phyloP scores from a whole-genome alignment of 2,797 vertebrate species.

The Eospalax fontanierii region DNA sequence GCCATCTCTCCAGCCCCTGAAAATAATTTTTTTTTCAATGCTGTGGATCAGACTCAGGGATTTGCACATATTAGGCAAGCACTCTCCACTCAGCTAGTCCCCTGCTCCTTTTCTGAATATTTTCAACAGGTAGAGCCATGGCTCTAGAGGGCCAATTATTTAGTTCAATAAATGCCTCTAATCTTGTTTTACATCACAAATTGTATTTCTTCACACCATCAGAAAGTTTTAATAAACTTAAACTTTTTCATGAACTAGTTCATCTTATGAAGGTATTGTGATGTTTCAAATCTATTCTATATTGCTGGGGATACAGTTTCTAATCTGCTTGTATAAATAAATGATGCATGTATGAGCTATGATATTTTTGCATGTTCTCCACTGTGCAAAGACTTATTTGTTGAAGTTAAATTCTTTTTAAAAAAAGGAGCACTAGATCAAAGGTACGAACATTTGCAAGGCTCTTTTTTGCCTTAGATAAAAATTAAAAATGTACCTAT shows the following conservation, averaged over 20 bases:
- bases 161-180: slow-evolving; percentile 25
- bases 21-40: background rate
- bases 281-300: background rate
- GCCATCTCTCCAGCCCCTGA: background rate
- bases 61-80: background rate
- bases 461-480: slow-evolving; percentile 41
- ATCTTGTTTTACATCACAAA: background rate
- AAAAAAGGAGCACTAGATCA: background rate
- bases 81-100: background rate
- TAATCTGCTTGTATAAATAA: slow-evolving; percentile 43
- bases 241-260: slow-evolving; percentile 29
- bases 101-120: background rate
- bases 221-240: slow-evolving; percentile 28
- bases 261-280: background rate
- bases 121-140: background rate
- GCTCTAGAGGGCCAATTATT: background rate
- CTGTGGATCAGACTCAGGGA: background rate
- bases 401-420: slow-evolving; percentile 51
- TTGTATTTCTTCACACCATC: background rate
- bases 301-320: slow-evolving; percentile 41
- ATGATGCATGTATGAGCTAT: background rate
- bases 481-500: slow-evolving; percentile 27
- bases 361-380: slow-evolving; percentile 33
- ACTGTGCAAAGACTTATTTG: slow-evolving; percentile 42
- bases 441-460: slow-evolving; percentile 33